These are phyloP conservation scores for Cephus spinipes DNA, from an alignment of 2,888 invertebrate genomes.

Conservation along the genomic window DNA sequence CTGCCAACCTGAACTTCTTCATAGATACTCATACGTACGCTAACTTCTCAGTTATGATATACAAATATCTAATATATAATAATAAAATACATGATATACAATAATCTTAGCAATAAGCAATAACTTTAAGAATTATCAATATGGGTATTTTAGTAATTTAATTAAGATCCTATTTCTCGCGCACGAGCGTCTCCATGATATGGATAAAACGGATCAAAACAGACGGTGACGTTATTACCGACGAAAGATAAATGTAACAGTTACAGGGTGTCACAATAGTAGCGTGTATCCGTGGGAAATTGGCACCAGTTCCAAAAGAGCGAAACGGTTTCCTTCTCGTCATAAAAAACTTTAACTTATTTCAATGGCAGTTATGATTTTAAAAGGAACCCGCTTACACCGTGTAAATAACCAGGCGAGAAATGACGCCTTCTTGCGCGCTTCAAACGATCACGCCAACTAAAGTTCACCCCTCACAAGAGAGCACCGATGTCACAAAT, in stretches of 20 bases:
- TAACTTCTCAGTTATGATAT: too few species aligned
- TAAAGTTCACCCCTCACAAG: too few species aligned
- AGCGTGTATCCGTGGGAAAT: constrained; percentile 13
- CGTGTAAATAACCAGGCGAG: constrained; percentile 12
- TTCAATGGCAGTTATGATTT: constrained; percentile 14
- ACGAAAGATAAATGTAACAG: background rate
- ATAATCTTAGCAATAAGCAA: too few species aligned
- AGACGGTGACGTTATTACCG: background rate
- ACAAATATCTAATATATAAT: too few species aligned
- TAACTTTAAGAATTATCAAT: too few species aligned
- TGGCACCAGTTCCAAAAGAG: constrained; percentile 14
- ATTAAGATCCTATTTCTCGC: background rate
- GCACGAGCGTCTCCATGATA: background rate
- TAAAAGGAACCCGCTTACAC: constrained; percentile 11
- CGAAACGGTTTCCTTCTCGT: constrained; percentile 11
- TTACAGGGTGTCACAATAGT: constrained; percentile 11
- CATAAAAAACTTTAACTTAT: constrained; percentile 15
- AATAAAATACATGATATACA: too few species aligned
- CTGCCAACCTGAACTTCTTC: background rate
- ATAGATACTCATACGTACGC: background rate
- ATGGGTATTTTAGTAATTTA: background rate
- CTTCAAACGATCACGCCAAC: too few species aligned
- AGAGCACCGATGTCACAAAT: too few species aligned
- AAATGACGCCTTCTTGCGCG: background rate
- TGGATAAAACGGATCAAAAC: background rate